Evolutionary conservation across 2,113 vertebrate species (phyloP).

Genomic region (Athene noctua): DNA sequence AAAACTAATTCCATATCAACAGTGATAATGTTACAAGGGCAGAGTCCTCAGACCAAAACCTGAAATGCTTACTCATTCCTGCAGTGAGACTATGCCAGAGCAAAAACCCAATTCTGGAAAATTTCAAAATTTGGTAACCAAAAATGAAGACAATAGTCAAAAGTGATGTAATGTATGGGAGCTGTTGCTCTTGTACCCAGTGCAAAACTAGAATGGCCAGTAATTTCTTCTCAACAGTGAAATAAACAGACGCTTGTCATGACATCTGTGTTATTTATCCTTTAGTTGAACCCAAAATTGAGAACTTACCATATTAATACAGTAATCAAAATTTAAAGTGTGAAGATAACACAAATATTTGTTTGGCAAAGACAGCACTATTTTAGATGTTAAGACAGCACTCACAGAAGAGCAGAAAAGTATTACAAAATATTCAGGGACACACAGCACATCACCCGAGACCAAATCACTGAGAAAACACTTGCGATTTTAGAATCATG

Average conservation of each 20-base stretch:
- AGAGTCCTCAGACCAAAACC: background rate
- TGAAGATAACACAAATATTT: background rate
- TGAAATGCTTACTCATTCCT: conserved; percentile 34
- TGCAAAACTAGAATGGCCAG: background rate
- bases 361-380: background rate
- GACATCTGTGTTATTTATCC: background rate
- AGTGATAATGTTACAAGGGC: background rate
- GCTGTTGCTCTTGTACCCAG: background rate
- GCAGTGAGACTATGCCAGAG: background rate
- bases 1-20: conserved; percentile 30
- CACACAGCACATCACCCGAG: background rate
- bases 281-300: background rate
- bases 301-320: background rate
- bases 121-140: background rate
- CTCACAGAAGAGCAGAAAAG: background rate
- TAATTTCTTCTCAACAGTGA: background rate
- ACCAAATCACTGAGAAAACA: background rate
- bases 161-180: background rate
- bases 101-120: background rate
- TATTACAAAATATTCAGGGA: background rate
- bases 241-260: background rate
- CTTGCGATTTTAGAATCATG: background rate
- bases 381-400: background rate
- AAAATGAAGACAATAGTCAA: background rate
- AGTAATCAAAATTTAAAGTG: background rate